Evolutionary conservation across 1,140 invertebrate genomes (phyloP).

Genomic region (Oncopodura yosiiana): DNA sequence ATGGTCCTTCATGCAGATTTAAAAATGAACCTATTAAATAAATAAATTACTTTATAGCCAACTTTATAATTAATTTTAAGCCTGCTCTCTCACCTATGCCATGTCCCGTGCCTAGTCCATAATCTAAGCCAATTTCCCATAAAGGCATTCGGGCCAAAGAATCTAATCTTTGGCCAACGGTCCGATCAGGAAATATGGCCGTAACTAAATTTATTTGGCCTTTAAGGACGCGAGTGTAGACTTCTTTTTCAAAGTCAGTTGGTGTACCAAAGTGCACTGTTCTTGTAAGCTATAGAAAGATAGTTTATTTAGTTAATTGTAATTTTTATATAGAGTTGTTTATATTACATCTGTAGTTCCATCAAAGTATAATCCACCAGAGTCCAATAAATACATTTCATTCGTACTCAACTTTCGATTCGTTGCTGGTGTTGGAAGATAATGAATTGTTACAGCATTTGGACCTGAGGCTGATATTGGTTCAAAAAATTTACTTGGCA

Average conservation of each 20-base stretch:
- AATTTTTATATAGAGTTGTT: too few species aligned
- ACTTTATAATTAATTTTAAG: too few species aligned
- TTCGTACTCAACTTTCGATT: slow-evolving; percentile 56
- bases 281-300: too few species aligned
- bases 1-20: slow-evolving; percentile 93
- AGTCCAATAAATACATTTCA: slow-evolving; percentile 50
- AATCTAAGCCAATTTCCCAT: slow-evolving; percentile 91
- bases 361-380: slow-evolving; percentile 42
- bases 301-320: too few species aligned
- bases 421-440: slow-evolving; percentile 64
- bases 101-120: slow-evolving; percentile 93
- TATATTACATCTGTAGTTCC: slow-evolving; percentile 58
- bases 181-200: slow-evolving; percentile 53
- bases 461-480: slow-evolving; percentile 82
- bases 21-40: too few species aligned
- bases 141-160: slow-evolving; percentile 48
- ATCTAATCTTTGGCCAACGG: slow-evolving; percentile 43
- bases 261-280: slow-evolving; percentile 81
- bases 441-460: slow-evolving; percentile 85
- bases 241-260: slow-evolving; percentile 59
- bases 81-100: slow-evolving; percentile 92
- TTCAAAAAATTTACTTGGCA: slow-evolving; percentile 65
- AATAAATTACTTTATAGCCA: too few species aligned
- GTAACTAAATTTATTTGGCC: slow-evolving; percentile 65
- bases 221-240: slow-evolving; percentile 82